Conservation (phyloP, 2,888 invertebrate species). For the Acleris holmiana region DNA sequence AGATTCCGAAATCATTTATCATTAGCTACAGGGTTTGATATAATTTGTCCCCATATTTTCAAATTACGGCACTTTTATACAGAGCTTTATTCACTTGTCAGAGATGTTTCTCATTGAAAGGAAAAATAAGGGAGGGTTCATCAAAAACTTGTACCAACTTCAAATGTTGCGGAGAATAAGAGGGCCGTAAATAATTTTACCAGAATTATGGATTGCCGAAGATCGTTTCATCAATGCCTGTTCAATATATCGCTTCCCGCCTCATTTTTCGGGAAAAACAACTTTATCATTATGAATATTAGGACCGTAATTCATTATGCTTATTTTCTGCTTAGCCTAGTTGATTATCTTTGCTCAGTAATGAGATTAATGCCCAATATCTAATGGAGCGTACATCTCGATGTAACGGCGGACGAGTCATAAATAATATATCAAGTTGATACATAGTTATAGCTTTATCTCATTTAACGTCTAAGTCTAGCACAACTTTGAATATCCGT, state of each 20-base stretch:
- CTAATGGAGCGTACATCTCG: conserved; percentile 31
- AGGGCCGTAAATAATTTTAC: conserved; percentile 55
- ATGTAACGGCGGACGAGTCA: conserved; percentile 21
- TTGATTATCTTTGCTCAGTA: conserved; percentile 36
- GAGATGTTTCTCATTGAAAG: conserved; percentile 30
- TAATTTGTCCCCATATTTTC: conserved; percentile 13
- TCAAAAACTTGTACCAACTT: conserved; percentile 50
- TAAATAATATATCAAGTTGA: conserved; percentile 7
- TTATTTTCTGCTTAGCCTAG: conserved; percentile 42
- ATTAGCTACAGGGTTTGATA: conserved; percentile 1
- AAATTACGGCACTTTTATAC: not conserved
- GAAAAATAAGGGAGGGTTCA: conserved; percentile 43
- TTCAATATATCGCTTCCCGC: conserved; percentile 55
- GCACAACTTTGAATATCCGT: too few relatives aligned
- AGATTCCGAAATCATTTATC: not conserved
- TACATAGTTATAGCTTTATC: too few relatives aligned
- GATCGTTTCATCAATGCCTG: conserved; percentile 63
- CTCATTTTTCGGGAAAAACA: conserved; percentile 45
- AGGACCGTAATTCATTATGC: conserved; percentile 43
- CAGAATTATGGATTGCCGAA: conserved; percentile 60
- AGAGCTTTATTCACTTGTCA: not conserved
- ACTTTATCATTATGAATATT: conserved; percentile 43
- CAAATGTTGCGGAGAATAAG: conserved; percentile 51
- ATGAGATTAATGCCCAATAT: conserved; percentile 35
- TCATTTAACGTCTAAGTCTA: too few relatives aligned